Evolutionary conservation across 2,113 vertebrate genomes (phyloP).

Genomic region (Perca schrenkii): DNA sequence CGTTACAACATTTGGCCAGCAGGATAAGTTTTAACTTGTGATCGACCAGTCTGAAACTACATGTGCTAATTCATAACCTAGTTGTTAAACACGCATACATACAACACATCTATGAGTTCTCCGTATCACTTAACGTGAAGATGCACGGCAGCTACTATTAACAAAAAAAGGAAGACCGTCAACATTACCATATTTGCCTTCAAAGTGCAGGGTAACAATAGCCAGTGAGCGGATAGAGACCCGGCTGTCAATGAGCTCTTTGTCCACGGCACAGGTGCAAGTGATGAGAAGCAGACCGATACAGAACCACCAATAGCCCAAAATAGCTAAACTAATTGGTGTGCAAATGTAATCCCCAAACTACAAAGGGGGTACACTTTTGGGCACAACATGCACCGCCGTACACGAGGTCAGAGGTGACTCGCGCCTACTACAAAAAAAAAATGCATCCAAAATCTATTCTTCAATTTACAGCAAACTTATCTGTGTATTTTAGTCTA

Average conservation of each 20-base stretch:
- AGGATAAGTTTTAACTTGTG: neutral
- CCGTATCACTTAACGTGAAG: neutral
- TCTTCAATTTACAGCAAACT: no score
- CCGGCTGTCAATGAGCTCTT: constrained; percentile 19
- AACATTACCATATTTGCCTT: neutral
- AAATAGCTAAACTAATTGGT: neutral
- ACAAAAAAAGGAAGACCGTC: neutral
- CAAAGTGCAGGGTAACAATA: constrained; percentile 18
- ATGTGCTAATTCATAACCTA: neutral
- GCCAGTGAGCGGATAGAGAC: neutral
- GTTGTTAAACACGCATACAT: neutral
- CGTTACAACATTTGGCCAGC: neutral
- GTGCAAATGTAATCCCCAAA: neutral
- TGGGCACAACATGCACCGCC: neutral
- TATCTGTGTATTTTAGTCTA: neutral
- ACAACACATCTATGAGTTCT: no score
- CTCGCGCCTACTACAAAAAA: neutral
- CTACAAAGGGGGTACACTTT: neutral
- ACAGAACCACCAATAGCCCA: neutral
- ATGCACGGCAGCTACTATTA: neutral
- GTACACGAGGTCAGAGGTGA: constrained; percentile 6
- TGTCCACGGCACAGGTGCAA: constrained; percentile 38
- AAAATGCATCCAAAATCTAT: no score
- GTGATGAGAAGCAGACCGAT: constrained; percentile 4
- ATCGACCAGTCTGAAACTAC: no score